Evolutionary conservation across 2,888 invertebrate genomes (phyloP).

Genomic region (Pandemis heparana): DNA sequence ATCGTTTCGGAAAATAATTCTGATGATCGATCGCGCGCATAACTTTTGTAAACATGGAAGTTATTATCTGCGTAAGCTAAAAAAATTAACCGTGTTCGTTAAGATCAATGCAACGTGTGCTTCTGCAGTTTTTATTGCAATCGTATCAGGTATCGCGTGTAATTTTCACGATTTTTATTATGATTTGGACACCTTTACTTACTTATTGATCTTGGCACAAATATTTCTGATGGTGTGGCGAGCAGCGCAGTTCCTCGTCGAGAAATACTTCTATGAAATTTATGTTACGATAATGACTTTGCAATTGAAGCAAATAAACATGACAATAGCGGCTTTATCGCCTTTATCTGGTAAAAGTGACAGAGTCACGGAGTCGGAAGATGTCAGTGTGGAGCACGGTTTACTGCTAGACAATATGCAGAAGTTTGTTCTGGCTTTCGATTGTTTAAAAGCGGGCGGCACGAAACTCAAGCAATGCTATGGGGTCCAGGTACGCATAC

Average conservation of each 20-base stretch:
- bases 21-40: conserved; percentile 9
- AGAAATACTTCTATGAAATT: conserved; percentile 16
- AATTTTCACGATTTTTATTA: background rate
- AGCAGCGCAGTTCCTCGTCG: conserved; percentile 8
- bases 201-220: background rate
- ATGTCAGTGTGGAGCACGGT: background rate
- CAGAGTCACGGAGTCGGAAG: background rate
- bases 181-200: background rate
- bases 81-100: background rate
- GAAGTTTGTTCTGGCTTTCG: conserved; percentile 5
- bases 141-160: background rate
- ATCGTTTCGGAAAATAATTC: conserved; percentile 5
- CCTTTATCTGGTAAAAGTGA: background rate
- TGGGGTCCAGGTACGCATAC: conserved; percentile 18
- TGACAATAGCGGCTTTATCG: background rate
- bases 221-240: background rate
- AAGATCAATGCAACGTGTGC: background rate
- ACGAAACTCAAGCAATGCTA: conserved; percentile 19
- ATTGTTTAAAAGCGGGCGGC: conserved; percentile 17
- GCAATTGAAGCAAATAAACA: conserved; percentile 7
- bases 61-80: background rate
- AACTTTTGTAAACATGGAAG: background rate
- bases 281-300: conserved; percentile 15
- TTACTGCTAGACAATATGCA: background rate
- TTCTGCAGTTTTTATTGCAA: background rate